Percentiles rank a stretch among this genome's conserved stretches.
Evolutionary conservation across 2,113 vertebrate genomes (phyloP).

Genomic region (Catharus fuscescens): DNA sequence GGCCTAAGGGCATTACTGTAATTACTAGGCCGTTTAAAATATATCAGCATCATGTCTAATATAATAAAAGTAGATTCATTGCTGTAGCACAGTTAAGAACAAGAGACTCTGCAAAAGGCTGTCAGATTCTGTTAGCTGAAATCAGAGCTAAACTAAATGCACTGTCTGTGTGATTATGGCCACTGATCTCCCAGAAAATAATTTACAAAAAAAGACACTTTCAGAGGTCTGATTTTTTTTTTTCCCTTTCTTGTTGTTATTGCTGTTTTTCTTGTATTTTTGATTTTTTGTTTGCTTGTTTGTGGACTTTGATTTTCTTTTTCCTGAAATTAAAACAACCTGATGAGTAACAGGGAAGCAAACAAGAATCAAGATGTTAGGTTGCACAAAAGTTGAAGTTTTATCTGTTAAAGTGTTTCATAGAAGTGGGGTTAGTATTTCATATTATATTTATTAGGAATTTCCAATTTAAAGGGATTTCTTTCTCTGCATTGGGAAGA

Average conservation of each 20-base stretch:
- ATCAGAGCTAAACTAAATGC: not conserved
- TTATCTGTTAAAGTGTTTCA: not conserved
- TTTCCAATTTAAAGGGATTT: not conserved
- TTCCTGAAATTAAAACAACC: not conserved
- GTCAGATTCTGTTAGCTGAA: constrained; percentile 52
- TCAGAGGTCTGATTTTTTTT: not conserved
- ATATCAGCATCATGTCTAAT: constrained; percentile 54
- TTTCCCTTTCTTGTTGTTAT: too few relatives aligned
- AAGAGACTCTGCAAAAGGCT: constrained; percentile 28
- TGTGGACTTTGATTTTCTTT: not conserved
- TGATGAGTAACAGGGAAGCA: not conserved
- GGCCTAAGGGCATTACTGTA: constrained; percentile 26
- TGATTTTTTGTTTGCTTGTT: not conserved
- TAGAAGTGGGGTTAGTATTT: not conserved
- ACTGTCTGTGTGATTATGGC: not conserved
- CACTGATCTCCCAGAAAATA: not conserved
- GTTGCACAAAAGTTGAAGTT: not conserved
- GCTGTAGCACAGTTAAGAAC: constrained; percentile 23
- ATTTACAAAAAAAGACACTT: not conserved
- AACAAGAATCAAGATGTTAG: not conserved
- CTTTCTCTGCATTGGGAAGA: not conserved
- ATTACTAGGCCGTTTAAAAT: constrained; percentile 58
- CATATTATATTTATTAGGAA: not conserved
- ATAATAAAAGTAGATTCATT: constrained; percentile 43
- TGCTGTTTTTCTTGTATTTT: not conserved